Percentiles rank a stretch among this genome's conserved stretches.
phyloP scores from a whole-genome alignment of 2,888 invertebrate species.

The Ennomos quercinarius region DNA sequence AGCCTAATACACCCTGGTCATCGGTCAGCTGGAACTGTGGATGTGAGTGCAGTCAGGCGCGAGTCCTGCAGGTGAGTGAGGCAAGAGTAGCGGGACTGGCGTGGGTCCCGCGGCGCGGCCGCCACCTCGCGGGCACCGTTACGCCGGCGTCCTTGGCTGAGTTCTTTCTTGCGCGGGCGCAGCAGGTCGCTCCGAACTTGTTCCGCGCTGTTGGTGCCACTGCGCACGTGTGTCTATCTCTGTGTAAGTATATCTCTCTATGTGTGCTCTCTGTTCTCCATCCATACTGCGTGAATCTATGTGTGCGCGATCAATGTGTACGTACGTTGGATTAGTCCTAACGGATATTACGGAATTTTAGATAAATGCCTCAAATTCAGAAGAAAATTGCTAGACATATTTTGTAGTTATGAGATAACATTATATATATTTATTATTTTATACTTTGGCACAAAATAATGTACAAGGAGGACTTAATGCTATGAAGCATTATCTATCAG shows the following conservation, averaged over 20 bases:
- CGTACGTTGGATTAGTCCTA: conserved; percentile 75
- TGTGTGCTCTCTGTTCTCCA: conserved; percentile 45
- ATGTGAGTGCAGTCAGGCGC: not conserved
- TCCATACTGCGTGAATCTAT: conserved; percentile 31
- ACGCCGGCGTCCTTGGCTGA: conserved; percentile 85
- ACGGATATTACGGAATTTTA: conserved; percentile 83
- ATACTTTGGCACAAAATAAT: too few species aligned
- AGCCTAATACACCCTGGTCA: too few species aligned
- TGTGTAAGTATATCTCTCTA: conserved; percentile 47
- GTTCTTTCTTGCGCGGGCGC: conserved; percentile 81
- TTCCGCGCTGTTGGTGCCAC: conserved; percentile 69
- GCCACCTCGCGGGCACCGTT: conserved; percentile 68
- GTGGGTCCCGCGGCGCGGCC: conserved; percentile 27
- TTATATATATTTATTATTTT: too few species aligned
- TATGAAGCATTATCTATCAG: too few species aligned
- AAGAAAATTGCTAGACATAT: conserved; percentile 34
- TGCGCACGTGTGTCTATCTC: conserved; percentile 69
- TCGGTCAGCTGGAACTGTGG: too few species aligned
- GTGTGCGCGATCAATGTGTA: conserved; percentile 48
- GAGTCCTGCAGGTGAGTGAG: conserved; percentile 39
- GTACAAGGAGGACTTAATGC: too few species aligned
- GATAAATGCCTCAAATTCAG: conserved; percentile 69
- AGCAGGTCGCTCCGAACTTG: conserved; percentile 80
- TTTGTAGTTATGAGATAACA: too few species aligned
- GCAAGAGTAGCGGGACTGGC: conserved; percentile 56